Base-by-base conservation (phyloP, 2,113 vertebrate species). In the Nycticryphes semicollaris region DNA sequence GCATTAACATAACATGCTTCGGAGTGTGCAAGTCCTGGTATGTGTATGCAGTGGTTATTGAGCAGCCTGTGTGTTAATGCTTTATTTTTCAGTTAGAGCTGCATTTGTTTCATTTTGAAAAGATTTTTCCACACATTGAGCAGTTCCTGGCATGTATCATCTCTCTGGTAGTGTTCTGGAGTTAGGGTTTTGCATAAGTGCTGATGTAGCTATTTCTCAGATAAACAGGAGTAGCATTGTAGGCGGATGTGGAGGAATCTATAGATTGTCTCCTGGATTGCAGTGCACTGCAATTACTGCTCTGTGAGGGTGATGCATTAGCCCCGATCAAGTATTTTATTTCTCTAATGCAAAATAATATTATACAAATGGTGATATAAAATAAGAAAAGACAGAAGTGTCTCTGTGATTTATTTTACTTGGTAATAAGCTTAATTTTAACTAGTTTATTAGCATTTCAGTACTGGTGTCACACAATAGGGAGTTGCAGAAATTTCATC, bases 371-470 rank as follows among this genome's bases (percentile, higher is more conserved):
- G n/a, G 45, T 21, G 41, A 24, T 83, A 66, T 30, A 75, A 87
- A 90, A 43, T 80, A 66, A 74, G 63, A 86, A 83, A 92, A 94
- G 33, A 50, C 53, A 43, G 37, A 85, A 82, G 17, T 68, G 31
- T 79, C 77, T 91, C 53, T 73, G 48, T 67, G 87, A 57, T 89
- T 96, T 89, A 94, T 96, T 96, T 95, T 94, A 84, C 84, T 92
- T 95, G 81, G 70, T 97, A 95, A 96, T 95, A 91, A 89, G 89
- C 89, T 62, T 92, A 50, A 84, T 91, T 93, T 95, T 79, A 87
- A 93, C 62, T 78, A 77, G 74, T 94, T 84, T 89, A 95, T 96
- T 96, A 94, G 94, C 94, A 96, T 95, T 96, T 94, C 89, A 83
- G 87, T 83, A 62, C 69, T 94, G 53, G 14, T 94, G 47, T 82